A percentile compares a stretch with the other conserved stretches of the same genome.
Conservation (phyloP, 2,797 vertebrate genomes). For the Chlorospingus semifuscus region DNA sequence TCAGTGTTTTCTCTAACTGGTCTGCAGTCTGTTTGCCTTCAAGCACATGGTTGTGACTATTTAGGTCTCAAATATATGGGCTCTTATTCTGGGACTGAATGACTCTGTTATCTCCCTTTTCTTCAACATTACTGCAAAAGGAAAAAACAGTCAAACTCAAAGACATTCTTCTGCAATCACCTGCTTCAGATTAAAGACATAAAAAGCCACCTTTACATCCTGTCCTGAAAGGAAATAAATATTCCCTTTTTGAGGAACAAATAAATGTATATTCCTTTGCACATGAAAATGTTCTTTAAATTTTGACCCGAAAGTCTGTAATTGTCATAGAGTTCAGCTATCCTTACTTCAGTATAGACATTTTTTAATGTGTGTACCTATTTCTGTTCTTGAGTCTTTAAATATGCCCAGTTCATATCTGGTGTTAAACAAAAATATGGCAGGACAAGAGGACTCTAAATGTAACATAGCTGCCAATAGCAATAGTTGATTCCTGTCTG, state of each 20-base stretch:
- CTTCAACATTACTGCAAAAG: not conserved
- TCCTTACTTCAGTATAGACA: not conserved
- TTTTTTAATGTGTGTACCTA: not conserved
- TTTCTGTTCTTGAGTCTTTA: not conserved
- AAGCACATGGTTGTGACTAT: not conserved
- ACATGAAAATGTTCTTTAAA: not conserved
- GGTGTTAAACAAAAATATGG: not conserved
- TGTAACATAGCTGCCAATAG: not conserved
- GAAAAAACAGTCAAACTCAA: not conserved
- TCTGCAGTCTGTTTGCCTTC: not conserved
- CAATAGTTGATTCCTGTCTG: not conserved
- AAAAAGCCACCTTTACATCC: not conserved
- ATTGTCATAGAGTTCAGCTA: not conserved
- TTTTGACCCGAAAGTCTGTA: not conserved
- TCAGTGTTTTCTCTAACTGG: not conserved
- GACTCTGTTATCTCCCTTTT: not conserved
- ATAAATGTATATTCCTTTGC: not conserved
- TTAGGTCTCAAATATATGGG: not conserved
- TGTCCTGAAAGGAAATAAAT: not conserved
- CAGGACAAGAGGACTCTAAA: not conserved
- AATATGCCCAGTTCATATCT: not conserved
- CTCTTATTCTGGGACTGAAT: not conserved
- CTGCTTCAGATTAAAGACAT: not conserved
- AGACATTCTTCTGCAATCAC: not conserved
- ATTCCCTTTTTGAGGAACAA: not conserved